phyloP scores from a whole-genome alignment of 1,140 invertebrate species.

The Carposina sasakii region DNA sequence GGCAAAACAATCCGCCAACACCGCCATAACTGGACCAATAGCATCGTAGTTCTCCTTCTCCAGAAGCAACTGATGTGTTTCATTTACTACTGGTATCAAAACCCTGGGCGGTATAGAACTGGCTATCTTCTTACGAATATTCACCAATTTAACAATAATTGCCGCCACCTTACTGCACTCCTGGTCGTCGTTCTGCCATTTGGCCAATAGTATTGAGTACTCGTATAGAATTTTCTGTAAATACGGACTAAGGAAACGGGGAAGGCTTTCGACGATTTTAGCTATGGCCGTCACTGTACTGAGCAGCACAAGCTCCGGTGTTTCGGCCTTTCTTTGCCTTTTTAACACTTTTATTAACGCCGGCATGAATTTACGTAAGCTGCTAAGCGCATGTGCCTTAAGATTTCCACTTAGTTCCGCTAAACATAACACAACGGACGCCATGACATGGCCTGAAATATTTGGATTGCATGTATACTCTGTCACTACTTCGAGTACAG shows the following conservation, averaged over 20 bases:
- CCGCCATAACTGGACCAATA: slow-evolving; percentile 80
- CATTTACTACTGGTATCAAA: slow-evolving; percentile 82
- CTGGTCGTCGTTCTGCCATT: slow-evolving; percentile 61
- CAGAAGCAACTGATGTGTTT: slow-evolving; percentile 78
- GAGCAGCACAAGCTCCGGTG: slow-evolving; percentile 69
- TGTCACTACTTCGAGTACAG: slow-evolving; percentile 77
- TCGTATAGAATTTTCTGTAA: slow-evolving; percentile 82
- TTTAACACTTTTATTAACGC: slow-evolving; percentile 78
- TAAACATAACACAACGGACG: slow-evolving; percentile 84
- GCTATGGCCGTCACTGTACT: slow-evolving; percentile 82
- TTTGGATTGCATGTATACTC: slow-evolving; percentile 75
- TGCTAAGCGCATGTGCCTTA: slow-evolving; percentile 81
- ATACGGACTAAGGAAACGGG: slow-evolving; percentile 88
- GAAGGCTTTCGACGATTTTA: slow-evolving; percentile 86
- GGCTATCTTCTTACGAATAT: slow-evolving; percentile 80
- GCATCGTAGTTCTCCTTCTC: slow-evolving; percentile 74
- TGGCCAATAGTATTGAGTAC: slow-evolving; percentile 74
- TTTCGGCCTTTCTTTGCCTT: slow-evolving; percentile 60
- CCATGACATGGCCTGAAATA: slow-evolving; percentile 79
- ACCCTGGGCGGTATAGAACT: slow-evolving; percentile 80
- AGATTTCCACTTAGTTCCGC: slow-evolving; percentile 84
- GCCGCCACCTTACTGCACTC: slow-evolving; percentile 71
- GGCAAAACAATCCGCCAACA: slow-evolving; percentile 81
- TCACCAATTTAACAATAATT: slow-evolving; percentile 74
- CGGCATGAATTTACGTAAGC: slow-evolving; percentile 85